Conservation (phyloP, 2,113 vertebrate species). For the Phoenicopterus ruber region DNA sequence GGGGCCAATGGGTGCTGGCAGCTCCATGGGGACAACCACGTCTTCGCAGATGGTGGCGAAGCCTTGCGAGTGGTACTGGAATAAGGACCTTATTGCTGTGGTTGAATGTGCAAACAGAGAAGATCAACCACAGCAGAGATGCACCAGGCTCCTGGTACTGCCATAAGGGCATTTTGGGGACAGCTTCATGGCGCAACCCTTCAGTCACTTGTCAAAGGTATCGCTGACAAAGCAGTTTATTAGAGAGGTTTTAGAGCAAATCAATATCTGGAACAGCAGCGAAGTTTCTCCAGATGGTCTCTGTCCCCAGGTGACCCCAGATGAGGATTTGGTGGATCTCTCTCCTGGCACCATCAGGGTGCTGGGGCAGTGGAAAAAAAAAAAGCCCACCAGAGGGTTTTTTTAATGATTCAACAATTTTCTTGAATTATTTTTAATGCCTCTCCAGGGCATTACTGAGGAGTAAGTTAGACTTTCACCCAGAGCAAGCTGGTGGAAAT, state of each 20-base stretch:
- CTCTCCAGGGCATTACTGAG: too few species aligned
- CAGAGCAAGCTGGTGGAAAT: too few species aligned
- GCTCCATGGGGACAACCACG: background rate
- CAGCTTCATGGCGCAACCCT: background rate
- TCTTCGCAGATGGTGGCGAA: background rate
- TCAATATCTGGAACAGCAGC: too few species aligned
- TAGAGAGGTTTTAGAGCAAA: background rate
- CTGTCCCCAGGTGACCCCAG: too few species aligned
- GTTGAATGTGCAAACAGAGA: background rate
- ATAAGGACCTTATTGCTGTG: background rate
- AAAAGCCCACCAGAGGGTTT: too few species aligned
- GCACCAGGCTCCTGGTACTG: background rate
- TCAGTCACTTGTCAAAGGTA: background rate
- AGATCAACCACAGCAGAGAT: background rate
- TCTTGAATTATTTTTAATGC: too few species aligned
- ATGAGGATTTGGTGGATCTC: too few species aligned
- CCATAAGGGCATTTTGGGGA: background rate
- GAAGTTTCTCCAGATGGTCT: too few species aligned
- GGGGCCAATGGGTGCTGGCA: accelerated
- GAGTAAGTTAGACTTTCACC: too few species aligned
- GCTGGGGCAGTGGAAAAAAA: too few species aligned
- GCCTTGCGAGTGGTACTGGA: background rate
- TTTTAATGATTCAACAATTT: too few species aligned
- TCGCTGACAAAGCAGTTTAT: background rate
- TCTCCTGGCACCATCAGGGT: too few species aligned